Evolutionary conservation across 2,113 vertebrate species (phyloP), one percentile per base, ranked within the genome.

Genomic region (Mustela lutreola): DNA sequence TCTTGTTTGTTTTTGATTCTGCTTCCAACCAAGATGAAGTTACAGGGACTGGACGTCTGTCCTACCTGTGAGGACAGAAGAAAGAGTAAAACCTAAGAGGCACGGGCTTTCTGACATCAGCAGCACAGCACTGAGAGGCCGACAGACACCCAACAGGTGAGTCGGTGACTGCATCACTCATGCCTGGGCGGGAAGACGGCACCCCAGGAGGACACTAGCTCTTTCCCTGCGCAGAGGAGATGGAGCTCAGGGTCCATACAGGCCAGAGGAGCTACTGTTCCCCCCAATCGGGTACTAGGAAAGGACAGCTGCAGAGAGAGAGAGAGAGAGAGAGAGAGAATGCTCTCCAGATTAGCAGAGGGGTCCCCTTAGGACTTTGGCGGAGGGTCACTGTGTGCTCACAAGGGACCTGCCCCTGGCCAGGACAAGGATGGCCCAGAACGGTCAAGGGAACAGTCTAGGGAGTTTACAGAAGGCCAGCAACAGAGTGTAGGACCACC

Each of bases 221-320:
- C 12, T 50, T 12, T 45, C 39, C 31, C 26, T 7, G 33, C 2
- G 16, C 11, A 1, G 26, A 78, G 9, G 65, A 36, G 9, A 60
- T 4, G 21, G 62, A 36, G 42, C n/a, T 67, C 19, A 60, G 39
- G 33, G 18, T 33, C 19, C 36, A 28, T 0, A n/a, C 28, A 73
- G 33, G 22, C 4, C 12, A 33, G 50, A 33, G 16, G 4, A 24
- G 45, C 42, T 28, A 11, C 53, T n/a, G 19, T 6, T 2, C 11
- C 33, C 42, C 8, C 5, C 39, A 39, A 24, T 31, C 56, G 3
- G 26, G 16, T 11, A 10, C 42, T 28, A 16, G 36, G 19, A 78
- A 5, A 19, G 56, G 65, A 82, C 12, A 1, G 18, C 4, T 7
- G 11, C 0, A 4, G n/a, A n/a, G 8, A 33, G 19, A n/a, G 53